A percentile compares a stretch with the other conserved stretches of the same genome.
Evolutionary conservation across 2,113 vertebrate genomes (phyloP).

Genomic region (Lagenorhynchus albirostris): DNA sequence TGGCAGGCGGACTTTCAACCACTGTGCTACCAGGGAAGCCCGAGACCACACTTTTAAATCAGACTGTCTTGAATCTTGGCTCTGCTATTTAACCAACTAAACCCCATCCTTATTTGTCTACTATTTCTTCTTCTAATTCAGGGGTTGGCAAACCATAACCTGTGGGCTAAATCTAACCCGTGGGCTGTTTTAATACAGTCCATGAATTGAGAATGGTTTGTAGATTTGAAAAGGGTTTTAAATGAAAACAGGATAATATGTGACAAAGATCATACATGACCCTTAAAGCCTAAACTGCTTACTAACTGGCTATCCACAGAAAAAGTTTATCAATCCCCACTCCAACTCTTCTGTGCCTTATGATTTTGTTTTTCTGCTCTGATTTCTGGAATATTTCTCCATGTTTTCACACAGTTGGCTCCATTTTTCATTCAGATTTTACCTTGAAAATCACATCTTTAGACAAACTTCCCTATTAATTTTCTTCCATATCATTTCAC

Average conservation of each 20-base stretch:
- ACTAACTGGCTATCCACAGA: rapidly evolving
- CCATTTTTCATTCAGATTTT: background rate
- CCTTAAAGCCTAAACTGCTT: background rate
- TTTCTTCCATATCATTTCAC: background rate
- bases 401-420: background rate
- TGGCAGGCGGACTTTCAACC: too few relatives aligned
- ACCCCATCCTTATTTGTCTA: background rate
- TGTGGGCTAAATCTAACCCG: background rate
- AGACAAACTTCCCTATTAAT: background rate
- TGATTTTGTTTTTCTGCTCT: background rate
- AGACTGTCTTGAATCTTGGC: background rate
- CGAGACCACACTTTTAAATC: background rate
- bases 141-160: background rate
- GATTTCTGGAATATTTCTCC: background rate
- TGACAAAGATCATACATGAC: background rate
- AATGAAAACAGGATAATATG: background rate
- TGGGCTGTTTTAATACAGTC: background rate
- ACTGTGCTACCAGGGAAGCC: too few relatives aligned
- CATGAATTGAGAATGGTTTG: background rate
- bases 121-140: background rate
- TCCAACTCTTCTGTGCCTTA: background rate
- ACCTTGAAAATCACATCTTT: background rate
- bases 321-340: background rate
- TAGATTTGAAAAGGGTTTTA: background rate
- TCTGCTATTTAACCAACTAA: background rate